Evolutionary conservation across 53 echinoderm and acorn worm species (phyloP), one percentile per base, ranked within the genome.

Genomic region (Stichopus horrens): DNA sequence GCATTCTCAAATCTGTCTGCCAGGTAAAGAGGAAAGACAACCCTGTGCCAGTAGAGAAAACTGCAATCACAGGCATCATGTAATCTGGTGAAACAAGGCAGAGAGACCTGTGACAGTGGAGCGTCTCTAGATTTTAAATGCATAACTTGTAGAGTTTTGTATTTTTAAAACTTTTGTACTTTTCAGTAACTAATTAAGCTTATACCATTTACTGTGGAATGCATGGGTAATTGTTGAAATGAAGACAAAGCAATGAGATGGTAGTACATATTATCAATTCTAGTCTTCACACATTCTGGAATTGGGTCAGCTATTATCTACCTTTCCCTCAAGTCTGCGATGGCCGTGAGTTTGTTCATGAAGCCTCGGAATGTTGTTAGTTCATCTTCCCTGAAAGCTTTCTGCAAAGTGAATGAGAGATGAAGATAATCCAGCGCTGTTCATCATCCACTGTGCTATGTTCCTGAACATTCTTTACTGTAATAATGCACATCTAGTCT

Each of bases 41-140:
- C 95, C 19, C 97, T 92, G 89, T 97, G 97, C 97, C 96, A 97
- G 89, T 97, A 97, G 68, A 97, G 93, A 83, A 97, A 97, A 88
- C 97, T 95, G 74, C 97, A 97, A 51, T 97, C 91, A 82, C 97
- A 97, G 7, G 97, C 95, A 21, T 92, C 91, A 53, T 93, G 90
- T 54, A 97, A 91, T 55, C 97, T 97, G 53, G 20, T 10, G 21
- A 82, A 37, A 37, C 37, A 37, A 37, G 2, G 37, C 37, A 37
- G 37, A 37, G 37, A 37, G 37, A 37, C 37, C 37, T 2, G 37
- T 37, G 37, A 37, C 37, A 37, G 37, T 37, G 37, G 2, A 37
- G 37, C 37, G 37, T 37, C 37, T 37, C 37, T 37, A 2, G 37
- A 37, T 37, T 37, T 37, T 37, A 37, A 37, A 37, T 37, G 37